These are phyloP conservation scores for Idaea biselata DNA, from an alignment of 2,888 invertebrate species.

Conservation along the genomic window DNA sequence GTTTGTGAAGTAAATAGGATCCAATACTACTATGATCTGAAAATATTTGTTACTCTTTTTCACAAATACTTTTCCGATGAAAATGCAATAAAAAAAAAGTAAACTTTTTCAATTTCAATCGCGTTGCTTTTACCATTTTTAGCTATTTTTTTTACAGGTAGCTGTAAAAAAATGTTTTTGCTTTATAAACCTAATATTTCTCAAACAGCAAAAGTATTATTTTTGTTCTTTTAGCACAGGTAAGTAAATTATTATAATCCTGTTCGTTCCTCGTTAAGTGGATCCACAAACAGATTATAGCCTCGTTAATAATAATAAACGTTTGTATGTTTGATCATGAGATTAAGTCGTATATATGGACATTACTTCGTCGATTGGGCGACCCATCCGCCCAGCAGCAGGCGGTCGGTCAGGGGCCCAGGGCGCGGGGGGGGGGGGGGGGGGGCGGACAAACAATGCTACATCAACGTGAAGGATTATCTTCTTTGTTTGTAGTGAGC, in stretches of 20 bases:
- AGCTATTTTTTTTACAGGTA: too few species aligned
- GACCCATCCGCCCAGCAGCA: neutral
- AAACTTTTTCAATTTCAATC: too few species aligned
- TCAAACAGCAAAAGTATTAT: too few species aligned
- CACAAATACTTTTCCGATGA: too few species aligned
- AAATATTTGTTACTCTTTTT: too few species aligned
- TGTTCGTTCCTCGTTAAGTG: neutral
- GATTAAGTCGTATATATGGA: constrained; percentile 22
- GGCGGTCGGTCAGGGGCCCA: neutral
- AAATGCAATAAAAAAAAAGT: too few species aligned
- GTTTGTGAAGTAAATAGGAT: too few species aligned
- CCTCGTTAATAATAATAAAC: constrained; percentile 5
- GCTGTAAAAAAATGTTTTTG: too few species aligned
- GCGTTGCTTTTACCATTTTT: too few species aligned
- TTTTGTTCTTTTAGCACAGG: neutral
- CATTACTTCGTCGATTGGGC: constrained; percentile 25
- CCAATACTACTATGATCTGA: too few species aligned
- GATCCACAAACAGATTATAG: neutral
- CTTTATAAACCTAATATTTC: too few species aligned
- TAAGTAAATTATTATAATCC: neutral
- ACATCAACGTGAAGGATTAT: constrained; percentile 1
- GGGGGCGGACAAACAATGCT: neutral
- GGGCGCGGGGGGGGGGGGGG: neutral
- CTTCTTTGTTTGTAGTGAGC: neutral
- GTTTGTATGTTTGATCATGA: constrained; percentile 25